Evolutionary conservation across 2,113 vertebrate genomes (phyloP), one percentile per base, ranked within the genome.

Genomic region (Rhinolophus ferrumequinum): DNA sequence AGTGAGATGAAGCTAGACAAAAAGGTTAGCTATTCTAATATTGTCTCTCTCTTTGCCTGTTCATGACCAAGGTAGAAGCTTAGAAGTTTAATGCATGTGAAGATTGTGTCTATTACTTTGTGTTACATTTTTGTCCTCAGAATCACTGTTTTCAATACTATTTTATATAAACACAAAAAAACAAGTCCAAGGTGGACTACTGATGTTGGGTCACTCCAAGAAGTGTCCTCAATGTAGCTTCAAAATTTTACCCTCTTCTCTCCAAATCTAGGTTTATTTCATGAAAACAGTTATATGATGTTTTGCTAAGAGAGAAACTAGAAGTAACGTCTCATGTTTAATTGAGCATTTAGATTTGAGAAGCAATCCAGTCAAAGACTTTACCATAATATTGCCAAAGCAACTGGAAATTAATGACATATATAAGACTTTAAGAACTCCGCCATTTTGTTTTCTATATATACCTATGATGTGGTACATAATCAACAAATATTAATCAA

Each of bases 1-100:
- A 94, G 50, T 97, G 93, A 88, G 52, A 89, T 50, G 72, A 93
- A 70, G 52, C 90, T 88, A 85, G 73, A 67, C 30, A 77, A 41
- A 96, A 96, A 95, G 35, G 47, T 70, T 9, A 60, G 87, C 67
- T 30, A 92, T 22, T 18, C 47, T 80, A 96, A 62, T 3, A 52
- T 9, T 66, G 13, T 82, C 50, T 88, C 30, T 62, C 41, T 89
- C 41, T 76, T 82, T 94, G 88, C 13, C 88, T 16, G 18, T 60
- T 96, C 62, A 97, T 28, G 41, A 92, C 81, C 79, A 90, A 94
- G 82, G 70, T 60, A n/a, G 80, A 81, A 88, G 28, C 54, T 93
- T 88, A 62, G 35, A 96, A 97, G 84, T 94, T 72, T 79, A 79
- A 81, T 73, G 50, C 47, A 33, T 26, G 22, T 35, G 30, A 88